phyloP scores from a whole-genome alignment of 2,888 invertebrate species.

The Malthinus flaveolus region DNA sequence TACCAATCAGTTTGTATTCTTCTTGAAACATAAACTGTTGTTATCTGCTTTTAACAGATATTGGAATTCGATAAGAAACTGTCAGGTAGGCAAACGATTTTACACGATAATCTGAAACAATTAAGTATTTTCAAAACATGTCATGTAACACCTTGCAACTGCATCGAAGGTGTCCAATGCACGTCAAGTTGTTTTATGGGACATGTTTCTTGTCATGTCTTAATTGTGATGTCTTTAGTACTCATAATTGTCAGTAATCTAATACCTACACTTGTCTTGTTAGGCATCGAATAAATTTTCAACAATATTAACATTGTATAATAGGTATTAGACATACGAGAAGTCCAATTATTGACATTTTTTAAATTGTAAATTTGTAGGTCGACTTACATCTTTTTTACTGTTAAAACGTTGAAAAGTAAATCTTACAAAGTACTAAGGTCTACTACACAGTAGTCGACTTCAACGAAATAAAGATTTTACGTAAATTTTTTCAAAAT shows the following conservation, averaged over 20 bases:
- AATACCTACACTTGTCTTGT: constrained; percentile 7
- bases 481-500: too few relatives aligned
- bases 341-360: neutral
- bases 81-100: constrained; percentile 26
- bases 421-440: too few relatives aligned
- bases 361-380: neutral
- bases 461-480: too few relatives aligned
- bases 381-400: too few relatives aligned
- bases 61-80: constrained; percentile 23
- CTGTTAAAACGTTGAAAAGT: too few relatives aligned
- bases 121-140: constrained; percentile 27
- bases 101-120: constrained; percentile 31
- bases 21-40: constrained; percentile 16
- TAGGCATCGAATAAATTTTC: neutral
- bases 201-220: constrained; percentile 15
- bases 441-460: too few relatives aligned
- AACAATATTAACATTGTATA: neutral
- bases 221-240: constrained; percentile 11
- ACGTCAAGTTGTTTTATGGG: constrained; percentile 17
- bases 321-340: neutral
- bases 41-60: constrained; percentile 24
- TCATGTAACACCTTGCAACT: constrained; percentile 31
- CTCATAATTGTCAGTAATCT: constrained; percentile 6
- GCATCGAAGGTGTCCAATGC: constrained; percentile 21
- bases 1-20: constrained; percentile 24